Evolutionary conservation across 2,797 vertebrate species (phyloP).

Genomic region (Lerista edwardsae): DNA sequence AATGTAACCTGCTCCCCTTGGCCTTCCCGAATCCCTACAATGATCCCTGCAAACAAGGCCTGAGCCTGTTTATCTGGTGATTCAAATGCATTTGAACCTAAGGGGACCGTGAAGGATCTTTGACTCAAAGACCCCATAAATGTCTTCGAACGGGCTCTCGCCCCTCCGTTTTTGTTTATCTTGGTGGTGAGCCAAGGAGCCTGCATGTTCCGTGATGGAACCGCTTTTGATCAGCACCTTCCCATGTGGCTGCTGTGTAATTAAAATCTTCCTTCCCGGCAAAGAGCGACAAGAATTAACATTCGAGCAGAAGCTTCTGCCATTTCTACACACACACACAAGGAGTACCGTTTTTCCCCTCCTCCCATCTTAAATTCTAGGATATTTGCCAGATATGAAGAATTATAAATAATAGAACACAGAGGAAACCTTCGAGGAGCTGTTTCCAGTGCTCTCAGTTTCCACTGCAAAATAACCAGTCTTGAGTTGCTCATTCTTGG

Average conservation of each 20-base stretch:
- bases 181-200: neutral
- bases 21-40: neutral
- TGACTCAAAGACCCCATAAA: neutral
- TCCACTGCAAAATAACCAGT: neutral
- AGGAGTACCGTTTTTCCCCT: too few species aligned
- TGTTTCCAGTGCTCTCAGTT: neutral
- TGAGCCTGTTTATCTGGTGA: neutral
- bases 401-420: neutral
- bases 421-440: constrained; percentile 7
- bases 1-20: neutral
- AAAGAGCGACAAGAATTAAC: neutral
- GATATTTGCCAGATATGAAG: constrained; percentile 4
- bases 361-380: too few species aligned
- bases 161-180: neutral
- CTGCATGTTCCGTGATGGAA: neutral
- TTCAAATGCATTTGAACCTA: neutral
- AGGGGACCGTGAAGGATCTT: neutral
- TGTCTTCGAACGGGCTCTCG: neutral
- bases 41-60: fast-evolving
- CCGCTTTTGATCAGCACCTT: neutral
- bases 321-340: neutral
- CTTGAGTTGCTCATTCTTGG: constrained; percentile 2
- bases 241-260: neutral
- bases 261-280: neutral
- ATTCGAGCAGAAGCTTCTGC: neutral